Evolutionary conservation across 2,888 invertebrate genomes (phyloP).

Genomic region (Ctena decussata): DNA sequence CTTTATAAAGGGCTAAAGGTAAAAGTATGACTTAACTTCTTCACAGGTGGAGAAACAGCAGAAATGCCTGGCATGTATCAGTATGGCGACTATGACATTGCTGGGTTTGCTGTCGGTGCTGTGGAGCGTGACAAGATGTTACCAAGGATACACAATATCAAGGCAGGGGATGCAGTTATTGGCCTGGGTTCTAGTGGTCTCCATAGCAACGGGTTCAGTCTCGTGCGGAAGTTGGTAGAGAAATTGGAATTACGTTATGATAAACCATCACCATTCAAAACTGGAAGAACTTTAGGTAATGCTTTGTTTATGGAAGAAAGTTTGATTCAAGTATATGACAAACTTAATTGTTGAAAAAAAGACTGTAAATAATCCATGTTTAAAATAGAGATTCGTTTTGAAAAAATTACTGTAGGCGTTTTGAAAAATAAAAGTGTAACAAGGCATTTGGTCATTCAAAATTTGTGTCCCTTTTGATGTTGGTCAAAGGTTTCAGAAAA

Average conservation of each 20-base stretch:
- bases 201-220: constrained; percentile 98
- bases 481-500: too few relatives aligned
- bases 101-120: constrained; percentile 98
- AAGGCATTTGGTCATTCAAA: too few relatives aligned
- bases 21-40: too few relatives aligned
- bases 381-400: too few relatives aligned
- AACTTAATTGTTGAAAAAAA: too few relatives aligned
- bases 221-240: constrained; percentile 93
- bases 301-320: too few relatives aligned
- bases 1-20: too few relatives aligned
- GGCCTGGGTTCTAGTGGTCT: constrained; percentile 96
- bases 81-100: constrained; percentile 96
- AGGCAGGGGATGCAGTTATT: constrained; percentile 93
- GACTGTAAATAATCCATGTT: too few relatives aligned
- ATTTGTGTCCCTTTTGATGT: too few relatives aligned
- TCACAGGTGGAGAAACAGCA: constrained; percentile 98
- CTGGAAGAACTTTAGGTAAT: constrained; percentile 91
- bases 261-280: constrained; percentile 91
- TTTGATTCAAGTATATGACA: too few relatives aligned
- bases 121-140: constrained; percentile 93
- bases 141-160: constrained; percentile 90
- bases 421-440: too few relatives aligned
- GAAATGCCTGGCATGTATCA: constrained; percentile 94
- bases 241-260: constrained; percentile 90
- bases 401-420: too few relatives aligned